Percentiles rank a stretch among this genome's conserved stretches.
Conservation (phyloP, 2,888 invertebrate species). For the Lasioglossum figueresi region DNA sequence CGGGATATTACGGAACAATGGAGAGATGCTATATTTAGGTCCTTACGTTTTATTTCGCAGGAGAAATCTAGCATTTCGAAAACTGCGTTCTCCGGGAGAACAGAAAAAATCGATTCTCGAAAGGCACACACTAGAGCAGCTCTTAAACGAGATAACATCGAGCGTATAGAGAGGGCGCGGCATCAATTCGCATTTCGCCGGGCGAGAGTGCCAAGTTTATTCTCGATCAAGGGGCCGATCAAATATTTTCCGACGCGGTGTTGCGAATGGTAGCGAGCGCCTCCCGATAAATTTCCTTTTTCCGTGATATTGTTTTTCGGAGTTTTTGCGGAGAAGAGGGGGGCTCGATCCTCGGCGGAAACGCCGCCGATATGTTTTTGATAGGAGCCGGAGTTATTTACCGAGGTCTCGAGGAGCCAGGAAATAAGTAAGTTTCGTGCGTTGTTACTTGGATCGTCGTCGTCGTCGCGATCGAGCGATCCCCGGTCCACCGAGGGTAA, state of each 20-base stretch:
- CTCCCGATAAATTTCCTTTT: slow-evolving; percentile 1
- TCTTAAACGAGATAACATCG: neutral
- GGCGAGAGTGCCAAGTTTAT: neutral
- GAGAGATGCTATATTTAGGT: neutral
- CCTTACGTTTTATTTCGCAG: no score
- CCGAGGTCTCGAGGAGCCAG: slow-evolving; percentile 59
- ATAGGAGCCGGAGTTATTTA: slow-evolving; percentile 57
- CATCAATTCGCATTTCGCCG: neutral
- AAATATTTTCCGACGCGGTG: neutral
- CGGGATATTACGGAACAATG: neutral
- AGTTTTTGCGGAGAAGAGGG: neutral
- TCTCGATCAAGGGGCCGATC: neutral
- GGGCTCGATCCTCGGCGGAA: slow-evolving; percentile 6
- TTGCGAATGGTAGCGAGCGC: neutral
- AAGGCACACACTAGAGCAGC: neutral
- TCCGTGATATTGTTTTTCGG: neutral
- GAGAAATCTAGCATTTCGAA: no score
- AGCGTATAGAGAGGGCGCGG: neutral
- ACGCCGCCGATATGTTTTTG: slow-evolving; percentile 35
- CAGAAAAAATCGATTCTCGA: neutral
- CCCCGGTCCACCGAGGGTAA: slow-evolving; percentile 20
- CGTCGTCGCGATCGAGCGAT: slow-evolving; percentile 49
- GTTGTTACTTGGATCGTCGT: slow-evolving; percentile 65
- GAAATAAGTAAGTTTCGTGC: slow-evolving; percentile 69
- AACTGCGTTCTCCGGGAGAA: no score